Percentiles rank a stretch among this genome's conserved stretches.
These are phyloP conservation scores for Dryas iulia DNA, from an alignment of 1,140 invertebrate species.

Conservation along the genomic window DNA sequence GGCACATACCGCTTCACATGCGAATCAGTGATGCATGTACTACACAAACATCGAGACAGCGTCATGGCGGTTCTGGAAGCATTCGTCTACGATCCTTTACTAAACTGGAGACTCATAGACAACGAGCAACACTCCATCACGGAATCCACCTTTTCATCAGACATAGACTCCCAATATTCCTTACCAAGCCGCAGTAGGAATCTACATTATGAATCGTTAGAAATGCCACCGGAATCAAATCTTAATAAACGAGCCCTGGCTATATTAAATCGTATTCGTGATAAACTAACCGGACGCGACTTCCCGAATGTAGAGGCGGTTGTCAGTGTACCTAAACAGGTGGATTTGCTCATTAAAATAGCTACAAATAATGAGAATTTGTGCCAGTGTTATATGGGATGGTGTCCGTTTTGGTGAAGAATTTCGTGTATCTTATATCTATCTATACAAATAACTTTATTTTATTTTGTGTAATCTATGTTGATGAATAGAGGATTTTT, in stretches of 20 bases:
- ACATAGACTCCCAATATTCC: conserved; percentile 65
- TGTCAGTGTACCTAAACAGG: conserved; percentile 92
- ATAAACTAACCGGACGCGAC: conserved; percentile 95
- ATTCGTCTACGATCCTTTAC: conserved; percentile 98
- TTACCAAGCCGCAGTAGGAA: conserved; percentile 59
- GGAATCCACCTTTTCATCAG: conserved; percentile 67
- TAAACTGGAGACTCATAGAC: conserved; percentile 95
- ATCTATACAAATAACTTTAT: background rate
- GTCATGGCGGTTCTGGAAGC: conserved; percentile 99
- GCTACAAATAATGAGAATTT: conserved; percentile 99
- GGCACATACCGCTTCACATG: conserved; percentile 95
- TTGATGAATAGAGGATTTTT: too few relatives aligned
- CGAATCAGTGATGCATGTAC: conserved; percentile 97
- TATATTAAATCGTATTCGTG: conserved; percentile 94
- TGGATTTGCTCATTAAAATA: conserved; percentile 96
- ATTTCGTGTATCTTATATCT: background rate
- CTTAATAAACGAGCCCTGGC: conserved; percentile 95
- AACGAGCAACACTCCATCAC: conserved; percentile 62
- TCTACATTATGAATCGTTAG: conserved; percentile 58
- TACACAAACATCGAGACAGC: conserved; percentile 97
- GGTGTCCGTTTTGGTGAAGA: conserved; percentile 84
- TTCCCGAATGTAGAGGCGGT: conserved; percentile 80
- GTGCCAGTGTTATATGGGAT: conserved; percentile 99
- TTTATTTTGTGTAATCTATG: too few relatives aligned
- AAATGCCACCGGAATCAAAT: conserved; percentile 80